Base-by-base conservation (phyloP, 2,888 invertebrate species). In the Julus scandinavius region DNA sequence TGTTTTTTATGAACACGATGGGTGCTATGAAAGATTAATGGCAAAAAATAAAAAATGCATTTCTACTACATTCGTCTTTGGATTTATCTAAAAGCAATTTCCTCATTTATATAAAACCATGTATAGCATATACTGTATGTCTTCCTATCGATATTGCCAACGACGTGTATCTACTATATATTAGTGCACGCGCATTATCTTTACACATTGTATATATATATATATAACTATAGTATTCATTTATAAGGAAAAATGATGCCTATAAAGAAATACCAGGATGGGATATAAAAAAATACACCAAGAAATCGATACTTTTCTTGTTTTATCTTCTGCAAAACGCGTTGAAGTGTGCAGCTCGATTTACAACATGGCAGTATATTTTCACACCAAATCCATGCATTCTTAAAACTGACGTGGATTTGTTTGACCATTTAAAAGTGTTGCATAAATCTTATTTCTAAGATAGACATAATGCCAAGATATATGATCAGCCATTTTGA, bases 221-320 rank as follows among this genome's bases (percentile, higher is more conserved):
- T 11, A 50, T 50, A 50, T 1, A 54, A 13, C 3, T 54, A 54
- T 20, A 29, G 20, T 29, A 72, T 72, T 72, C 20, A 72, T 72
- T 20, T 72, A 29, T 72, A 72, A 72, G 20, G 29, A 29, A 72
- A 72, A 72, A 72, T 72, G 72, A 72, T 9, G 9, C 20, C 29
- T 72, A n/a, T n/a, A 20, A 72, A 72, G 72, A 72, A 72, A 29
- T 20, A 72, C 29, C 72, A 72, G 58, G n/a, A 63, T 72, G 72
- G 6, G 29, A 9, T 72, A 72, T 29, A 72, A 29, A 72, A n/a
- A 29, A 54, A 29, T 29, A 54, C 6, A 54, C 54, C 20, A 29
- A 72, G 29, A 72, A 72, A 72, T 72, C 72, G 29, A 72, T 72
- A 72, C 72, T 72, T 72, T 72, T 72, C 72, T 72, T 29, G 29